These are phyloP conservation scores for Pheosia gnoma DNA, from an alignment of 2,888 invertebrate genomes.

Conservation along the genomic window DNA sequence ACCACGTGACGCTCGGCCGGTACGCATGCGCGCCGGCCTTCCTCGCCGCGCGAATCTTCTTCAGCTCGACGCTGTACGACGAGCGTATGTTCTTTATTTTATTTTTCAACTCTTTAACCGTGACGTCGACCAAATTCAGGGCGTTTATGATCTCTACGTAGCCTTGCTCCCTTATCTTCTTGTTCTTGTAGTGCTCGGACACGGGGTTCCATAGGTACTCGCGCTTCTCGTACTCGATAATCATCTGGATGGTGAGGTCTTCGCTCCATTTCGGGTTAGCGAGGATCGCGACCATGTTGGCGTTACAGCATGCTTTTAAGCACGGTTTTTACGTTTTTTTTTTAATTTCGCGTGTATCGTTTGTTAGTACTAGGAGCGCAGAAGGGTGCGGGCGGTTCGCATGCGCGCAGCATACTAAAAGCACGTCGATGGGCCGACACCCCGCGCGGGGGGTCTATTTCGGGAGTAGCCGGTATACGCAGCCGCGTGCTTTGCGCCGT, in stretches of 20 bases:
- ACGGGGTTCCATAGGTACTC: constrained; percentile 81
- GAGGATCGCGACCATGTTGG: constrained; percentile 76
- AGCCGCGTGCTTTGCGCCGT: constrained; percentile 83
- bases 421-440: constrained; percentile 81
- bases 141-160: constrained; percentile 79
- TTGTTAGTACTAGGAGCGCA: constrained; percentile 69
- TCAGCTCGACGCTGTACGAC: constrained; percentile 81
- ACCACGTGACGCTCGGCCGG: constrained; percentile 83
- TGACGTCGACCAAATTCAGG: constrained; percentile 75
- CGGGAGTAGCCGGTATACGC: constrained; percentile 82
- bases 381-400: constrained; percentile 83
- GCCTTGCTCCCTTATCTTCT: constrained; percentile 79
- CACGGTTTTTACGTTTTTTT: constrained; percentile 41
- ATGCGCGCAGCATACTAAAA: constrained; percentile 85
- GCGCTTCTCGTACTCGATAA: constrained; percentile 80
- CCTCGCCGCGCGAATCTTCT: constrained; percentile 82
- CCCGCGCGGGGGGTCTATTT: constrained; percentile 80
- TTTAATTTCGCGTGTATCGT: constrained; percentile 62
- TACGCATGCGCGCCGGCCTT: constrained; percentile 83
- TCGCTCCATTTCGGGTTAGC: constrained; percentile 83
- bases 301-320: constrained; percentile 65
- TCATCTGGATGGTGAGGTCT: constrained; percentile 80
- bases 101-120: constrained; percentile 81
- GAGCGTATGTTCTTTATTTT: constrained; percentile 82
- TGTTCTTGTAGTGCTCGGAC: constrained; percentile 80